Base-by-base conservation (phyloP, 2,797 vertebrate genomes). In the Rhinella marina region DNA sequence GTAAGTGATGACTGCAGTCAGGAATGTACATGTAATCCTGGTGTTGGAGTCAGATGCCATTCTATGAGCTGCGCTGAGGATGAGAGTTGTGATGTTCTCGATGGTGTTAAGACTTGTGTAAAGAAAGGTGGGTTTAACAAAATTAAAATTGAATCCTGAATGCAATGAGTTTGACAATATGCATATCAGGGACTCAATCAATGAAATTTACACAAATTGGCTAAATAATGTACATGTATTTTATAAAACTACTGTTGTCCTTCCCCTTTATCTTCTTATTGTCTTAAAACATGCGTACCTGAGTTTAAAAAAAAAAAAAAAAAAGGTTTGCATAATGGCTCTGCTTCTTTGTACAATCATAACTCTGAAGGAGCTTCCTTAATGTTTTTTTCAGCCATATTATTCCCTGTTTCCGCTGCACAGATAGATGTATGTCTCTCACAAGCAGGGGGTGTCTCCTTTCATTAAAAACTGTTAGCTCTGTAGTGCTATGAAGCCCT, bases 21-120 rank as follows among this genome's bases (percentile, higher is more conserved):
- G 21, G 17, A 52, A 75, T 75, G 95, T 89, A 90, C 88, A 21
- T 96, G 95, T 89, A 82, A 93, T 85, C 85, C 92, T 75, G 79
- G 23, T 0, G 91, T 11, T 29, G 93, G 93, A 1, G 88, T 95
- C 13, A 9, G 81, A 17, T 95, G 95, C 87, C 90, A 91, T 86
- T 88, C 91, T 3, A 64, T 92, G 87, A 89, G 90, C 59, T 96
- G 95, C 79, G 91, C 92, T 25, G 7, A 85, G 66, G 87, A 70
- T 83, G 95, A 94, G 25, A 90, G 91, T 68, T 96, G 95, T 90
- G 90, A 92, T 89, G 23, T 95, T 77, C 92, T 85, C 82, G 91
- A 92, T n/a, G 94, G 88, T 87, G 90, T 93, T 32, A 89, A 66
- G 57, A 92, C 85, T 56, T 96, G 95, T 84, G 92, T 93, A 91